A percentile compares a stretch with the other conserved stretches of the same genome.
phyloP scores from a whole-genome alignment of 2,797 vertebrate genomes.

The Onychomys torridus region DNA sequence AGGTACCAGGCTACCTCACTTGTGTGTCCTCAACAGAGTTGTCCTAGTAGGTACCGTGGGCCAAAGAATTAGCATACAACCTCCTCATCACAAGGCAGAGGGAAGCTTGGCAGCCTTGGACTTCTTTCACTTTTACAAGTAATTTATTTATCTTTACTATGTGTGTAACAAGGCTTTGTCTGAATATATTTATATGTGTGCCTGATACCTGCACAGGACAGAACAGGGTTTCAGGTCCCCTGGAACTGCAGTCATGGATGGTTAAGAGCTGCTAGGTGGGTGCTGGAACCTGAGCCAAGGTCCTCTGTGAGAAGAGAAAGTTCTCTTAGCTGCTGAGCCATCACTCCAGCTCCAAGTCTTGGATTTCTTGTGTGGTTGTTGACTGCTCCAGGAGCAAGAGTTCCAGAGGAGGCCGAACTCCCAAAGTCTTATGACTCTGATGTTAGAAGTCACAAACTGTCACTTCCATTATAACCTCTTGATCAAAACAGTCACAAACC shows the following conservation, averaged over 20 bases:
- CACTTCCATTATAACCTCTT: neutral
- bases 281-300: too few species aligned
- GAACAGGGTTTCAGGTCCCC: neutral
- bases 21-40: neutral
- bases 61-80: fast-evolving
- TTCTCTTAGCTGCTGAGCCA: neutral
- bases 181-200: neutral
- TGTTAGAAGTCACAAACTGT: neutral
- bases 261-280: neutral
- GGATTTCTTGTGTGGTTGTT: neutral
- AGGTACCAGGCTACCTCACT: neutral
- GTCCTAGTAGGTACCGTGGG: neutral
- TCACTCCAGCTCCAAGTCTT: neutral
- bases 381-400: neutral
- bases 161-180: neutral
- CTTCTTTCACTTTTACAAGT: neutral
- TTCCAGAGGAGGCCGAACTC: neutral
- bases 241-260: neutral
- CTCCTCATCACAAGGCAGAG: neutral
- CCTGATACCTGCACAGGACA: neutral
- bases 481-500: neutral
- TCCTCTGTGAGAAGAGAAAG: neutral
- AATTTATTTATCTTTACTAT: neutral
- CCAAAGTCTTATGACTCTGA: neutral
- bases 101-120: neutral